A percentile compares a stretch with the other conserved stretches of the same genome.
Conservation (phyloP, 2,797 vertebrate genomes). For the Sebastes matsubarae region DNA sequence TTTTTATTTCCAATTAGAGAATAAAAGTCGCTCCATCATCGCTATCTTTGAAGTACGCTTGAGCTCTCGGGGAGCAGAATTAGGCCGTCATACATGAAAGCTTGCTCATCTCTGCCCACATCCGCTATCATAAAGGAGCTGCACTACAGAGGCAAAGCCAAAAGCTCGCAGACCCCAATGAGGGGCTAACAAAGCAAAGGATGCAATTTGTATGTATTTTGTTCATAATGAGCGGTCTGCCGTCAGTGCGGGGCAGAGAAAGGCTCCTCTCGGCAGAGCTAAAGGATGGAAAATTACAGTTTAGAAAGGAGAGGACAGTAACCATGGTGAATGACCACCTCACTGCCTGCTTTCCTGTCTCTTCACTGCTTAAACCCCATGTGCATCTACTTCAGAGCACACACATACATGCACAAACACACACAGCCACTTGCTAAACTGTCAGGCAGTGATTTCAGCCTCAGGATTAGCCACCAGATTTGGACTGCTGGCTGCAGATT, state of each 20-base stretch:
- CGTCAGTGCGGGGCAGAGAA: conserved; percentile 42
- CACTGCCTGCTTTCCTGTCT: conserved; percentile 48
- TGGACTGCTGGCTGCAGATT: conserved; percentile 48
- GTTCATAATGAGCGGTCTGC: conserved; percentile 71
- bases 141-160: conserved; percentile 61
- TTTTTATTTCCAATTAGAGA: conserved; percentile 64
- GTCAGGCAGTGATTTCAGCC: conserved; percentile 63
- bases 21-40: conserved; percentile 50
- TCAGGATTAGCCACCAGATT: conserved; percentile 71
- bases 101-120: conserved; percentile 55
- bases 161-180: conserved; percentile 52
- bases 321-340: conserved; percentile 78
- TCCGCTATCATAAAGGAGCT: conserved; percentile 67
- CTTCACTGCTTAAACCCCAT: conserved; percentile 48
- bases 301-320: conserved; percentile 71
- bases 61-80: conserved; percentile 51
- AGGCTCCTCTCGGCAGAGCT: conserved; percentile 55
- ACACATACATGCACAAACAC: neutral
- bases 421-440: conserved; percentile 37
- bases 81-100: conserved; percentile 74
- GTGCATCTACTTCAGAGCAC: conserved; percentile 49
- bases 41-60: conserved; percentile 74
- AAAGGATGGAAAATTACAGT: conserved; percentile 78
- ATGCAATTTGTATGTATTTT: conserved; percentile 71
- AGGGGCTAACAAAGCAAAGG: conserved; percentile 69